Conservation (phyloP, 1,140 invertebrate genomes). For the Drosophila pectinifera region DNA sequence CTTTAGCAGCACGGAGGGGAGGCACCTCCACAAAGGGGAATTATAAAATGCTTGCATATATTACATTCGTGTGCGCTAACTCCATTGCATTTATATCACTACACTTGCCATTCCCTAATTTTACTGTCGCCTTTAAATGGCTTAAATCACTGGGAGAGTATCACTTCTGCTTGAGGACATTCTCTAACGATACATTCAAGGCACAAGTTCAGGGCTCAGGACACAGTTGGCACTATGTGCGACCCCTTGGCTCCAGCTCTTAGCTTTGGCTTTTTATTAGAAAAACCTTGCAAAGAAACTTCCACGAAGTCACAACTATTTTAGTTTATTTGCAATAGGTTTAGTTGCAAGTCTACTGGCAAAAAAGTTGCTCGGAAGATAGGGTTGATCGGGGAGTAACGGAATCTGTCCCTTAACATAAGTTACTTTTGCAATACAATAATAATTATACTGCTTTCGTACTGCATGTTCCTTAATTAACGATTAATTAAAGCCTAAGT, state of each 20-base stretch:
- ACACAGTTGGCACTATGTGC: too few relatives aligned
- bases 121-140: conserved; percentile 1
- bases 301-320: neutral
- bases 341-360: neutral
- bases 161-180: too few relatives aligned
- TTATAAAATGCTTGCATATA: conserved; percentile 24
- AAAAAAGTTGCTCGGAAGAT: neutral
- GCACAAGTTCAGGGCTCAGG: conserved; percentile 8
- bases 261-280: neutral
- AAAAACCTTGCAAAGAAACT: neutral
- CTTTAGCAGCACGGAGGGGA: conserved; percentile 7
- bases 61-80: conserved; percentile 11
- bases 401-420: too few relatives aligned
- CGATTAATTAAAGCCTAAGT: neutral
- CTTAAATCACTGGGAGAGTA: neutral
- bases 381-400: too few relatives aligned
- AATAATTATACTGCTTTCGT: neutral
- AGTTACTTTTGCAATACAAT: too few relatives aligned
- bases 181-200: neutral
- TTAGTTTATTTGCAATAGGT: neutral
- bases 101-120: neutral
- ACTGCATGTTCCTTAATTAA: conserved; percentile 1
- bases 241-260: neutral
- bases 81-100: conserved; percentile 1
- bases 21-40: conserved; percentile 21